Evolutionary conservation across 2,888 invertebrate genomes (phyloP).

Genomic region (Epistrophella euchroma): DNA sequence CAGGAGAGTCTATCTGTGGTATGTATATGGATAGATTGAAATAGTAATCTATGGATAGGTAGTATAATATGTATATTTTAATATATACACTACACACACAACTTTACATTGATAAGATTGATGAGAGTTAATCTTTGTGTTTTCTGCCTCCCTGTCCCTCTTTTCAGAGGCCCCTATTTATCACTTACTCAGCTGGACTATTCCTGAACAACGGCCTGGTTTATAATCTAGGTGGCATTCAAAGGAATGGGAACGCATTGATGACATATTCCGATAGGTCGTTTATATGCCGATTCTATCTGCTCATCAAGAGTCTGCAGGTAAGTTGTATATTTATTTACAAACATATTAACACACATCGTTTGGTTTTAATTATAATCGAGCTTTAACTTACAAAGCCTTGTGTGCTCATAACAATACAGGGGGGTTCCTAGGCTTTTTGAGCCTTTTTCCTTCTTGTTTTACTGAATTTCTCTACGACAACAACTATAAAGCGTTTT

Average conservation of each 20-base stretch:
- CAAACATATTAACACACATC: not conserved
- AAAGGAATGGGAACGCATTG: conserved; percentile 80
- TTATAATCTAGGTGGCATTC: conserved; percentile 81
- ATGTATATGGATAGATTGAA: conserved; percentile 67
- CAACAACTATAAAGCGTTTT: too few species aligned
- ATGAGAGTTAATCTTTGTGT: conserved; percentile 34
- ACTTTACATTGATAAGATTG: conserved; percentile 21
- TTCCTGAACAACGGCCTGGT: conserved; percentile 81
- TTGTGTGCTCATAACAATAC: too few species aligned
- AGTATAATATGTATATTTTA: too few species aligned
- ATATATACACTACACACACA: conserved; percentile 4
- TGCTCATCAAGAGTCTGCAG: conserved; percentile 81
- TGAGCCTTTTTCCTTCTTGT: too few species aligned
- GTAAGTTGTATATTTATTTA: conserved; percentile 76
- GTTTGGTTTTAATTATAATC: not conserved
- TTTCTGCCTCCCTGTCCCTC: conserved; percentile 10
- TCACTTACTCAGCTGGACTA: conserved; percentile 81
- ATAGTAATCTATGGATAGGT: conserved; percentile 10
- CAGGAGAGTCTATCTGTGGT: conserved; percentile 82
- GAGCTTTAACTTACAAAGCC: not conserved
- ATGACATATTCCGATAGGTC: conserved; percentile 83
- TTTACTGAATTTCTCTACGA: too few species aligned
- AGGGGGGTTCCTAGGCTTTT: too few species aligned
- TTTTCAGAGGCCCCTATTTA: conserved; percentile 81
- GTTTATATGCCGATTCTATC: conserved; percentile 80